Evolutionary conservation across 1,140 invertebrate genomes (phyloP), one percentile per base, ranked within the genome.

Genomic region (Pogonomyrmex californicus): DNA sequence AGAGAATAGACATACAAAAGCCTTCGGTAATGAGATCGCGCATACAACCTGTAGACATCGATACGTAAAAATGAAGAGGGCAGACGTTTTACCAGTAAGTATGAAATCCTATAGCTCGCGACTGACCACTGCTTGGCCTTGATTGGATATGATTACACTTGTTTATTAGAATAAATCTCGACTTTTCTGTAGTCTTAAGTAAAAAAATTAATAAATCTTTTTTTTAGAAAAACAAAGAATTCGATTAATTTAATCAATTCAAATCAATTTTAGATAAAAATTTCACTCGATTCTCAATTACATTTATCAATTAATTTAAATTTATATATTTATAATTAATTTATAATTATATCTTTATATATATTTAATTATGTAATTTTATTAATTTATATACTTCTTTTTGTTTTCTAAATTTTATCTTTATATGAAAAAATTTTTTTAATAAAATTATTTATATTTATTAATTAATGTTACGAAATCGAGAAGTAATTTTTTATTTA

Each of bases 81-180:
- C 10, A 71, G 51, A 38, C 17, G 36, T 78, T 44, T 33, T 54
- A 70, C 56, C 47, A 23, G 23, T 4, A 23, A 41, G 44, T 78
- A 23, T 14, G 89, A 81, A 86, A 90, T 44, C 1, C 36, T 70
- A 90, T 79, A 90, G 23, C 17, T 76, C 51, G 68, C 41, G 75
- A 86, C 70, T 77, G 76, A 88, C 58, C 87, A 85, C 58, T 58
- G 75, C 70, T 36, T 81, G 65, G 76, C 70, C 81, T 90, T 47
- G 36, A 65, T 49, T 7, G 33, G 73, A 89, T 41, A 51, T 14
- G 54, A 65, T 62, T 49, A 76, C 6, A 76, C 3, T n/a, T 51
- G 78, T 12, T 33, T 79, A 66, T 79, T 79, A 68, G 62, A 82
- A 71, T 36, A 1, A 47, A n/a, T 81, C 5, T 41, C 51, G 30